Conservation (phyloP, 1,140 invertebrate genomes). For the Anastrepha obliqua region DNA sequence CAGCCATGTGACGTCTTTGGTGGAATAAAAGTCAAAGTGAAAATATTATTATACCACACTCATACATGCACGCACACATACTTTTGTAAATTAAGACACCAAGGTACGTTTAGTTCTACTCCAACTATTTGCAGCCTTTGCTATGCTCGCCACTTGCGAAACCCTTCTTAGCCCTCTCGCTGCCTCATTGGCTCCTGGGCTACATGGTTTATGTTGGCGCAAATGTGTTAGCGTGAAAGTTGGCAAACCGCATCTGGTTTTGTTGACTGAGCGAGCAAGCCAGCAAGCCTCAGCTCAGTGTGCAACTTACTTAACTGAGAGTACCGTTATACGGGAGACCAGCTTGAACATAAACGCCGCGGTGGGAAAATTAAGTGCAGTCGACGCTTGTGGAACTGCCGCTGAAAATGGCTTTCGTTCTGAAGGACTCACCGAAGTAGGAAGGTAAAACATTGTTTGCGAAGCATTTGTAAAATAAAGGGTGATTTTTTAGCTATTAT, state of each 20-base stretch:
- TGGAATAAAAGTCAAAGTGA: constrained; percentile 47
- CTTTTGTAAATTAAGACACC: constrained; percentile 12
- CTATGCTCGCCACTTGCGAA: not conserved
- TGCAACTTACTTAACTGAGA: not conserved
- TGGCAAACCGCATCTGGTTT: constrained; percentile 46
- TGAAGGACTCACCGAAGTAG: not conserved
- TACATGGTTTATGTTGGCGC: constrained; percentile 24
- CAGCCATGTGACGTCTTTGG: constrained; percentile 33
- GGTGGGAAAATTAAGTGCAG: constrained; percentile 49
- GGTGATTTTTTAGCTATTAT: too few species aligned
- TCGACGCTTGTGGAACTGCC: constrained; percentile 13
- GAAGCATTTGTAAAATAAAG: too few species aligned
- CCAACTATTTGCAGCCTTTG: not conserved
- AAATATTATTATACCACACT: constrained; percentile 39
- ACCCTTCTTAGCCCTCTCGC: not conserved
- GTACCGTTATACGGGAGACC: not conserved
- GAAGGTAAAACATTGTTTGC: too few species aligned
- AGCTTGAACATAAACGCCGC: constrained; percentile 14
- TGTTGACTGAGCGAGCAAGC: constrained; percentile 18
- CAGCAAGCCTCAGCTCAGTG: not conserved
- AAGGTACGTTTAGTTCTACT: constrained; percentile 13
- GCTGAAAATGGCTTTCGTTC: not conserved
- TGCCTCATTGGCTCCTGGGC: not conserved
- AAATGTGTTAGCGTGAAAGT: constrained; percentile 52
- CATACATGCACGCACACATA: constrained; percentile 23